Evolutionary conservation across 2,888 invertebrate species (phyloP), one percentile per base, ranked within the genome.

Genomic region (Graphium colonna): DNA sequence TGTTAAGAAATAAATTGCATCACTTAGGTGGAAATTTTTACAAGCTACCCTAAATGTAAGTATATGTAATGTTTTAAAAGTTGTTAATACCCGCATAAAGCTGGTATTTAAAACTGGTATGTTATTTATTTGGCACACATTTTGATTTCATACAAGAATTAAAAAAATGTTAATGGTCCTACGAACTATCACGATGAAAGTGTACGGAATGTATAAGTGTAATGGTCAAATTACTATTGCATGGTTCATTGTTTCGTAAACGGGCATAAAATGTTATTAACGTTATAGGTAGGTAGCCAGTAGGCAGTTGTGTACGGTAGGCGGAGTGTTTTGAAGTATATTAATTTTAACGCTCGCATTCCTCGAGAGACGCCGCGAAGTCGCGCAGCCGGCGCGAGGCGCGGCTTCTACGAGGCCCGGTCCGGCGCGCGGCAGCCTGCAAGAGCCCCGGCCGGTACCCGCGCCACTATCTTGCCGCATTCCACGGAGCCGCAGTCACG

Each of bases 401-500:
- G 64, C 62, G 63, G 52, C 69, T 71, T 60, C 50, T 48, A 52
- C 56, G 58, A 56, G 60, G 48, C 61, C 59, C n/a, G 53, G 57
- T 52, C 55, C 40, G 68, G 70, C 74, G 47, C 56, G 51, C 71
- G 73, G 69, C 74, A 73, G 75, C 74, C 73, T 71, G 73, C 75
- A 73, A 73, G 9, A 71, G 79, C 75, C 74, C 68, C 75, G 72
- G 76, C 73, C 71, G 74, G 75, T 72, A 75, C 74, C 72, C 78
- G 71, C 59, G 60, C 62, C 62, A 65, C 68, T 69, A 69, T 68
- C 75, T 75, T 64, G 73, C 74, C 75, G 73, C 77, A 75, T 77
- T 76, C 79, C 82, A 79, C 77, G 74, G 79, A 78, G 79, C 82
- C 82, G 78, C 75, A 78, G 82, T 81, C 80, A 80, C 80, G 85